Percentiles rank a stretch among this genome's conserved stretches.
Conservation (phyloP, 1,140 invertebrate genomes). For the Mylabris phalerata region DNA sequence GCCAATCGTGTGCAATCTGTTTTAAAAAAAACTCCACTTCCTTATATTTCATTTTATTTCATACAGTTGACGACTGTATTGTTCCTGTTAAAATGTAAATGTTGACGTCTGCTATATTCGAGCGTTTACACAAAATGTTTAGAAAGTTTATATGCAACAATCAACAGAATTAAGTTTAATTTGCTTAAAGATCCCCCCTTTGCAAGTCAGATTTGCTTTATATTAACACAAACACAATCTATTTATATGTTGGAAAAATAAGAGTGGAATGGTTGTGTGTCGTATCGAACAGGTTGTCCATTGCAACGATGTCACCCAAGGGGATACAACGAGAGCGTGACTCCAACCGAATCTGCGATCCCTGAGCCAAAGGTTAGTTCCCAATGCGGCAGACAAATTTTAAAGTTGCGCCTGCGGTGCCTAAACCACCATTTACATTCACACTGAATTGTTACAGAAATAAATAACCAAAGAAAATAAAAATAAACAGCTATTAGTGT, state of each 20-base stretch:
- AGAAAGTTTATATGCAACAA: constrained; percentile 5
- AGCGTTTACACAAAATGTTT: constrained; percentile 1
- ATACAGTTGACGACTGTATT: background rate
- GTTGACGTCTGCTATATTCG: background rate
- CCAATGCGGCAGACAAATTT: background rate
- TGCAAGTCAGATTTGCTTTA: no score
- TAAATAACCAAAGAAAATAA: no score
- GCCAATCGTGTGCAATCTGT: background rate
- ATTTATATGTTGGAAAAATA: no score
- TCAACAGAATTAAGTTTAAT: constrained; percentile 10
- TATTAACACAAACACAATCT: no score
- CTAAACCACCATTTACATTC: no score
- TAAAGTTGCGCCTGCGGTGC: no score
- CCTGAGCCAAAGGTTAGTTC: constrained; percentile 17
- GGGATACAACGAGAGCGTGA: constrained; percentile 17
- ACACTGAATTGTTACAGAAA: no score
- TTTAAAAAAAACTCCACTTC: background rate
- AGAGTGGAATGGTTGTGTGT: constrained; percentile 1
- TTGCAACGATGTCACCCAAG: constrained; percentile 16
- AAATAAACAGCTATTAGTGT: no score
- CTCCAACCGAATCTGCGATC: constrained; percentile 2
- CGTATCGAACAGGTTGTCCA: constrained; percentile 21
- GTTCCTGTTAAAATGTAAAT: background rate
- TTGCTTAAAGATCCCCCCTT: background rate
- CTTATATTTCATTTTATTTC: background rate